Evolutionary conservation across 2,113 vertebrate species (phyloP), one percentile per base, ranked within the genome.

Genomic region (Megaceryle torquata): DNA sequence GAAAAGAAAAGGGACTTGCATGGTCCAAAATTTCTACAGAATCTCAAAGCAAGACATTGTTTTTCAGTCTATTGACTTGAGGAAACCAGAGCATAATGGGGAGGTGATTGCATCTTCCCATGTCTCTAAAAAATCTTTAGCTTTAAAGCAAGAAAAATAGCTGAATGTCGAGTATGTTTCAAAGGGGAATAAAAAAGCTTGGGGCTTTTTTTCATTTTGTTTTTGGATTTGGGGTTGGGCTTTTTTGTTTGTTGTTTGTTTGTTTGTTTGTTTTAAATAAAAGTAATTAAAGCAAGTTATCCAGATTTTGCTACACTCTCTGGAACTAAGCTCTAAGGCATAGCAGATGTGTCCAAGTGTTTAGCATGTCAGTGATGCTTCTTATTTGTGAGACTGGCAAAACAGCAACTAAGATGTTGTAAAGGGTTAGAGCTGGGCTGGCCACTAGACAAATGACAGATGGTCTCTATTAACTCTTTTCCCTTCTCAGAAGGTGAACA

Each of bases 281-380:
- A 43, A 75, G 25, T 57, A 88, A 94, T 89, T 86, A 95, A 95
- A 85, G 74, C 44, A 81, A 82, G 86, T 77, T 54, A 65, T 41
- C 44, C 25, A 85, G 64, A 86, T 94, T 96, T 94, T 81, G 60
- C 67, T 7, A 78, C 9, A 65, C 46, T 96, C n/a, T 88, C 80
- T 96, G 70, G 93, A 96, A 95, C 57, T 89, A 95, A 96, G 82
- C 82, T 69, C 51, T 75, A 85, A 98, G 88, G 43, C 90, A 61
- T 59, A 50, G 35, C 65, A 97, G 65, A 93, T 65, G 29, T 68
- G 81, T 65, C 71, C 21, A 12, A 88, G 63, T 29, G 24, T 82
- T 87, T 89, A 65, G 12, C 50, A 2, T 78, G 59, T 76, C 91
- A 93, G 61, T 83, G 68, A 65, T 90, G 64, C 3, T 90, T 92